phyloP scores from a whole-genome alignment of 2,797 vertebrate genomes.

The Typhlichthys eigenmanni region DNA sequence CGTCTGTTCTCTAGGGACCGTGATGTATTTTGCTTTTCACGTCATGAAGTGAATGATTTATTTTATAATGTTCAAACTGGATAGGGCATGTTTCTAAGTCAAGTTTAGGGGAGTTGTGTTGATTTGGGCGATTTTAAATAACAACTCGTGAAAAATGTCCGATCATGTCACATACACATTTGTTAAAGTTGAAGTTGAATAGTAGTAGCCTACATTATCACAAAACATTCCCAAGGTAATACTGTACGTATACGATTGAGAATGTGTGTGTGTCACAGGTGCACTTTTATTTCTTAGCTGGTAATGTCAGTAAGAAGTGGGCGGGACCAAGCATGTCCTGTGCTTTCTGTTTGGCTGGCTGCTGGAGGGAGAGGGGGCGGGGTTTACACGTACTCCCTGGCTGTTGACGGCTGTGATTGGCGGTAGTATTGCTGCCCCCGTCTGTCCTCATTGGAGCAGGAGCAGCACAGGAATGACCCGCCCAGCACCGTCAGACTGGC shows the following conservation, averaged over 20 bases:
- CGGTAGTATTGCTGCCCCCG: conserved; percentile 89
- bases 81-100: not conserved
- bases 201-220: conserved; percentile 6
- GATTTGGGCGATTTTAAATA: not conserved
- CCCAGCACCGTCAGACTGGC: conserved; percentile 89
- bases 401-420: conserved; percentile 86
- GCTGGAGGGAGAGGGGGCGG: conserved; percentile 43
- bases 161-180: conserved; percentile 5
- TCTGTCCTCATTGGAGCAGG: conserved; percentile 85
- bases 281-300: conserved; percentile 21
- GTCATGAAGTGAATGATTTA: not conserved
- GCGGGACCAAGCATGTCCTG: conserved; percentile 63
- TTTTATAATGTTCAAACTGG: no score
- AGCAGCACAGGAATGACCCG: conserved; percentile 93
- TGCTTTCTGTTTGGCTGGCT: conserved; percentile 70
- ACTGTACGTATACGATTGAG: conserved; percentile 7
- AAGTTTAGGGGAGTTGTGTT: not conserved
- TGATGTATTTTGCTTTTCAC: conserved; percentile 3
- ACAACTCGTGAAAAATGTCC: conserved; percentile 1
- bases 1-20: conserved; percentile 14
- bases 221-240: not conserved
- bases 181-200: not conserved
- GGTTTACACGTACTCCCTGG: conserved; percentile 94
- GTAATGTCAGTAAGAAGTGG: conserved; percentile 37
- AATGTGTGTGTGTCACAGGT: conserved; percentile 27